Base-by-base conservation (phyloP, 2,888 invertebrate genomes). In the Agonum fuliginosum region DNA sequence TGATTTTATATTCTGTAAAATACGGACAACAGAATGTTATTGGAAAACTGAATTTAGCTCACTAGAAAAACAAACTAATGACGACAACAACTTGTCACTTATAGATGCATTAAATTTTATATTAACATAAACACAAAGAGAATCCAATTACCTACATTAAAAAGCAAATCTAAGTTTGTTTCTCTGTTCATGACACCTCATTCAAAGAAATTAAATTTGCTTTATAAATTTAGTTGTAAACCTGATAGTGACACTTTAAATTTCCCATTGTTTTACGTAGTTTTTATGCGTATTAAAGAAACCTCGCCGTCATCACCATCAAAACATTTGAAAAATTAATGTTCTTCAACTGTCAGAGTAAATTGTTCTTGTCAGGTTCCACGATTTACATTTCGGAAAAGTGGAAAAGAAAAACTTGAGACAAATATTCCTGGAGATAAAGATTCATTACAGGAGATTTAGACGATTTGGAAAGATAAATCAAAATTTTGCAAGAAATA, bases 291-390 rank as follows among this genome's bases (percentile, higher is more conserved):
- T 37, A 37, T 37, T 37, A 37, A 8, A 37, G 4, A 37, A 54
- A 54, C 22, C 54, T 54, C 54, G n/a, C n/a, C n/a, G n/a, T n/a
- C n/a, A n/a, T n/a, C n/a, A n/a, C n/a, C n/a, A 54, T 22, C 54
- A 54, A 24, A 20, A 27, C 54, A 54, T 24, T 24, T 54, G 24
- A 54, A 54, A 54, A 10, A 54, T 54, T 54, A 24, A 54, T 54
- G 24, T 54, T 24, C 54, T 54, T 54, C 24, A 24, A 24, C n/a
- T 54, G 54, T 27, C 54, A 54, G 54, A 22, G 10, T 6, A 54
- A 54, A 22, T 22, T 3, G 20, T 12, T n/a, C 10, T 10, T 54
- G 54, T n/a, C 37, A 37, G 37, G 12, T 46, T 46, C 24, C 12
- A 12, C 24, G 1, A 54, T 54, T 54, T 54, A 20, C 54, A 54